Evolutionary conservation across 2,113 vertebrate genomes (phyloP).

Genomic region (Lipophrys pholis): DNA sequence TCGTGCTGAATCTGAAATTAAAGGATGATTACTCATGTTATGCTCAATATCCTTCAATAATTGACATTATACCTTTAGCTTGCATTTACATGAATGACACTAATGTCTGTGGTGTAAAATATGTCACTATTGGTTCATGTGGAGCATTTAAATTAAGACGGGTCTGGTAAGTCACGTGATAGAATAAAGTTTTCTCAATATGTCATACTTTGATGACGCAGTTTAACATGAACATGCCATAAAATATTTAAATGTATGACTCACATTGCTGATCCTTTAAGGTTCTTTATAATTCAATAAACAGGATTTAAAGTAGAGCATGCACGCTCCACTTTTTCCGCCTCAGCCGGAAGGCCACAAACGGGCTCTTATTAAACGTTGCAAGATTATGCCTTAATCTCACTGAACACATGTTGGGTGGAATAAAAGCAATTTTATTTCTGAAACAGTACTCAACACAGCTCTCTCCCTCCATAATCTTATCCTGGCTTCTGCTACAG

Average conservation of each 20-base stretch:
- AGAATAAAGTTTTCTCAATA: conserved; percentile 49
- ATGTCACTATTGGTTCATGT: neutral
- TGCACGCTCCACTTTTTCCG: conserved; percentile 76
- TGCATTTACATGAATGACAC: conserved; percentile 11
- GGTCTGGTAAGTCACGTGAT: conserved; percentile 1
- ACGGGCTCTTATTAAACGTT: conserved; percentile 81
- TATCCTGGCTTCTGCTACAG: conserved; percentile 71
- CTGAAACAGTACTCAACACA: conserved; percentile 84
- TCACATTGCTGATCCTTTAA: conserved; percentile 86
- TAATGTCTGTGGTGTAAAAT: neutral
- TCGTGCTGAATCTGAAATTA: conserved; percentile 34
- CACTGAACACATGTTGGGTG: conserved; percentile 90
- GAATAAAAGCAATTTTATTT: conserved; percentile 95
- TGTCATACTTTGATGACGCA: conserved; percentile 45
- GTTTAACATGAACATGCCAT: conserved; percentile 80
- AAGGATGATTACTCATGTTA: conserved; percentile 30
- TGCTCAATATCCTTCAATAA: conserved; percentile 26
- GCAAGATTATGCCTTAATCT: conserved; percentile 91
- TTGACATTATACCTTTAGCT: conserved; percentile 31
- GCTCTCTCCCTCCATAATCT: conserved; percentile 83
- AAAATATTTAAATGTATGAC: conserved; percentile 82
- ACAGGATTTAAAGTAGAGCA: conserved; percentile 84
- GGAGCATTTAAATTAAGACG: conserved; percentile 26
- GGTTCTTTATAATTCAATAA: conserved; percentile 91
- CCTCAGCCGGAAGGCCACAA: conserved; percentile 83